Evolutionary conservation across 2,797 vertebrate species (phyloP).

Genomic region (Parotocinclus haroldoi): DNA sequence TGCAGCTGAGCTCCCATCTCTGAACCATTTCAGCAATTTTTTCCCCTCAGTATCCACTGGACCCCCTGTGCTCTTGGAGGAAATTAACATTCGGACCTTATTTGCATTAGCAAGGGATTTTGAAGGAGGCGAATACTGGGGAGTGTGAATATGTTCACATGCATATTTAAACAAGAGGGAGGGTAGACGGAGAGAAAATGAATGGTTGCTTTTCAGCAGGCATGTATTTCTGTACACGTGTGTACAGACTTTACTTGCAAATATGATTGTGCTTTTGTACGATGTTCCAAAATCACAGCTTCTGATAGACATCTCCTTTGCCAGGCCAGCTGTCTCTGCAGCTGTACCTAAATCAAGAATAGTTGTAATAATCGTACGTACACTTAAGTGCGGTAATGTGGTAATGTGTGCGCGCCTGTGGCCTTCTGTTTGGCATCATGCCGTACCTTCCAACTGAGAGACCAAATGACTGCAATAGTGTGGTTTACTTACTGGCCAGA

Average conservation of each 20-base stretch:
- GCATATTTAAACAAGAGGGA: constrained; percentile 22
- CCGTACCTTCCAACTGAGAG: constrained; percentile 35
- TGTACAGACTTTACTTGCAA: constrained; percentile 16
- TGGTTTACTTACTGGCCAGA: constrained; percentile 36
- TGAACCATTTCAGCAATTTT: constrained; percentile 12
- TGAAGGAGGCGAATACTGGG: constrained; percentile 46
- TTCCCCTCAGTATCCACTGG: constrained; percentile 2
- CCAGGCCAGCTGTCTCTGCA: constrained; percentile 45
- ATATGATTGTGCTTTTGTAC: constrained; percentile 28
- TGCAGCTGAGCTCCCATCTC: constrained; percentile 27
- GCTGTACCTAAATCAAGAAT: constrained; percentile 44
- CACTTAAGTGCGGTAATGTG: constrained; percentile 22
- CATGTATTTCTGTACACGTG: constrained; percentile 12
- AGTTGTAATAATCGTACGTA: constrained; percentile 33
- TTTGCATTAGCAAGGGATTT: constrained; percentile 42
- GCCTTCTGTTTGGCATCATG: constrained; percentile 38
- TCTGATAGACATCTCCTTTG: constrained; percentile 28
- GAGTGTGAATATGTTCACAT: constrained; percentile 27
- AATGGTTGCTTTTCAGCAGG: constrained; percentile 30
- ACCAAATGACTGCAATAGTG: constrained; percentile 42
- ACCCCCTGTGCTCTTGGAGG: constrained; percentile 27
- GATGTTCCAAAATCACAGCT: constrained; percentile 33
- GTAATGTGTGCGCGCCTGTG: constrained; percentile 20
- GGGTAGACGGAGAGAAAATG: constrained; percentile 26
- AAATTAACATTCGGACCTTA: constrained; percentile 36